Evolutionary conservation across 2,888 invertebrate species (phyloP).

Genomic region (Chromoteleia sp.): DNA sequence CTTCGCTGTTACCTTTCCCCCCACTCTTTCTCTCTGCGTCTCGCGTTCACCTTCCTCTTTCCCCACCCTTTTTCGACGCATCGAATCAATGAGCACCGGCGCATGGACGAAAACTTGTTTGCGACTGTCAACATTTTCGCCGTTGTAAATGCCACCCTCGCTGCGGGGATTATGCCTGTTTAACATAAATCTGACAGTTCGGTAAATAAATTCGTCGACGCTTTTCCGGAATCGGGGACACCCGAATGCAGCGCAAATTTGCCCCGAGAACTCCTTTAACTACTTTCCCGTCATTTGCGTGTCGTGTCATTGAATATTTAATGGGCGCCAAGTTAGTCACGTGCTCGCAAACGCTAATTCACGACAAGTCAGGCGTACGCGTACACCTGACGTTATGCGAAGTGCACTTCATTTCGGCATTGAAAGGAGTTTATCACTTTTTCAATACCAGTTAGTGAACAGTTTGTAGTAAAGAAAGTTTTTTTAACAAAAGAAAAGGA

Average conservation of each 20-base stretch:
- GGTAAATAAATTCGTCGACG: slow-evolving; percentile 65
- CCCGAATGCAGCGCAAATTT: slow-evolving; percentile 15
- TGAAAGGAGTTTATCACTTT: slow-evolving; percentile 25
- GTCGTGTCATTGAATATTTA: slow-evolving; percentile 40
- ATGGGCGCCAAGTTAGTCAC: slow-evolving; percentile 37
- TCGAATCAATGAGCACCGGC: slow-evolving; percentile 56
- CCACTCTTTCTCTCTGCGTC: background rate
- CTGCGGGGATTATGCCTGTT: slow-evolving; percentile 73
- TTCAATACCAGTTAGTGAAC: slow-evolving; percentile 4
- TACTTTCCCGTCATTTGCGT: slow-evolving; percentile 22
- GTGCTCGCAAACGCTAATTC: slow-evolving; percentile 43
- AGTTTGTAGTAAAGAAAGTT: too few species aligned
- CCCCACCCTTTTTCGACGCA: slow-evolving; percentile 10
- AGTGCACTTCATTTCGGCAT: slow-evolving; percentile 28
- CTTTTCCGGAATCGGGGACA: slow-evolving; percentile 41
- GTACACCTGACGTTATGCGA: slow-evolving; percentile 17
- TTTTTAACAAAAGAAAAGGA: too few species aligned
- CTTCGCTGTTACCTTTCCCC: slow-evolving; percentile 53
- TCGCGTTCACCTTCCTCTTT: background rate
- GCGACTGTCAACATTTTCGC: slow-evolving; percentile 71
- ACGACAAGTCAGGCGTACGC: slow-evolving; percentile 19
- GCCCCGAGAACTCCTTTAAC: slow-evolving; percentile 23
- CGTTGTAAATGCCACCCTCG: slow-evolving; percentile 71
- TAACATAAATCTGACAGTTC: slow-evolving; percentile 74
- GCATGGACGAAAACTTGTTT: slow-evolving; percentile 61